Evolutionary conservation across 1,140 invertebrate genomes (phyloP).

Genomic region (Orius laevigatus): DNA sequence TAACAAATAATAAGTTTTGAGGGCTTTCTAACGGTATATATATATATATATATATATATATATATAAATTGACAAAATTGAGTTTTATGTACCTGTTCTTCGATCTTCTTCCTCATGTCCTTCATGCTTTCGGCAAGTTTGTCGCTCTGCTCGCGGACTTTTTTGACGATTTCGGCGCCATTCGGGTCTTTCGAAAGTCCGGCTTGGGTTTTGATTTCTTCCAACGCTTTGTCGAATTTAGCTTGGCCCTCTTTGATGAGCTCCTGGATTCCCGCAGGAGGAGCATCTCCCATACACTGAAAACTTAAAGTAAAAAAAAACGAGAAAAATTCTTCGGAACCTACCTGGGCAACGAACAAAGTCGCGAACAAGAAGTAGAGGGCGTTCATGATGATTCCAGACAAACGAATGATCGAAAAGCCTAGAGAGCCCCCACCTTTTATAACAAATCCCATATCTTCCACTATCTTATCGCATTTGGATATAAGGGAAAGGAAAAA

Average conservation of each 20-base stretch:
- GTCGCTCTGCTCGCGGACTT: background rate
- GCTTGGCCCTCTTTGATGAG: background rate
- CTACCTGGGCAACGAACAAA: too few relatives aligned
- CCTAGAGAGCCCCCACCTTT: too few relatives aligned
- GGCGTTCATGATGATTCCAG: too few relatives aligned
- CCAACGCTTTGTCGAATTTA: constrained; percentile 1
- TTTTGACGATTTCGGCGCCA: constrained; percentile 7
- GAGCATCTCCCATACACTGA: background rate
- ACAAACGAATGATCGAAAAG: too few relatives aligned
- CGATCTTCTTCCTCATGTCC: constrained; percentile 6
- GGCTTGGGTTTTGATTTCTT: constrained; percentile 4
- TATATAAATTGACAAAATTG: background rate
- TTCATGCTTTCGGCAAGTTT: background rate
- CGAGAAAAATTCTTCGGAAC: too few relatives aligned
- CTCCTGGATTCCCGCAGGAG: background rate
- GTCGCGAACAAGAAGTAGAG: too few relatives aligned
- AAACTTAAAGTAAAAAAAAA: too few relatives aligned
- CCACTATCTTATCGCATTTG: too few relatives aligned
- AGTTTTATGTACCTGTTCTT: background rate
- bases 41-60: too few relatives aligned
- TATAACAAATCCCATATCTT: too few relatives aligned
- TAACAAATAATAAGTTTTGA: background rate
- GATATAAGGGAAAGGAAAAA: too few relatives aligned
- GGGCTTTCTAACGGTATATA: background rate
- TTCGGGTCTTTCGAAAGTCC: constrained; percentile 5